phyloP scores from a whole-genome alignment of 1,140 invertebrate genomes.

The Ditylenchus dipsaci region DNA sequence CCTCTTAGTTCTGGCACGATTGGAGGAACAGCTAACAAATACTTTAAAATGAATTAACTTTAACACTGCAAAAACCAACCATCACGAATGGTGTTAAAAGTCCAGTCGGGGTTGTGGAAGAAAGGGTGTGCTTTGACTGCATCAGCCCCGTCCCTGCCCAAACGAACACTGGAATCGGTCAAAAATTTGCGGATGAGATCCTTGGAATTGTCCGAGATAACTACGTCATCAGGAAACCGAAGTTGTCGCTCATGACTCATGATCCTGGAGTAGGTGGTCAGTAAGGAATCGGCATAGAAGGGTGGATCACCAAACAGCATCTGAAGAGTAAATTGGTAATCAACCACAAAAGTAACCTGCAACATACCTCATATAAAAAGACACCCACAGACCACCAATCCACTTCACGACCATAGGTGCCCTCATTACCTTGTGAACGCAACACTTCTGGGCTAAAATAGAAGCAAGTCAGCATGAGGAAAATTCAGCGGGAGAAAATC shows the following conservation, averaged over 20 bases:
- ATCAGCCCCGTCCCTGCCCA: constrained; percentile 86
- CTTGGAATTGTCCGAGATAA: constrained; percentile 85
- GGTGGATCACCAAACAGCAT: constrained; percentile 97
- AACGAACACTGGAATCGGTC: constrained; percentile 74
- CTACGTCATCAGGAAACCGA: constrained; percentile 81
- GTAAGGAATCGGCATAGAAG: constrained; percentile 94
- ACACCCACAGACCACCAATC: constrained; percentile 99
- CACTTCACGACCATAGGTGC: constrained; percentile 80
- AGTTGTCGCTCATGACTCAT: constrained; percentile 94
- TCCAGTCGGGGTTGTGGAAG: constrained; percentile 95
- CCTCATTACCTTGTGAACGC: constrained; percentile 91
- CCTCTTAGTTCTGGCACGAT: constrained; percentile 88
- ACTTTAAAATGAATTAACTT: background rate
- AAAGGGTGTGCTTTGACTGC: constrained; percentile 92
- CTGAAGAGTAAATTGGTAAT: constrained; percentile 38
- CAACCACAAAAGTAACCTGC: too few relatives aligned
- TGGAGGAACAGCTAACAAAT: constrained; percentile 73
- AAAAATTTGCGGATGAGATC: constrained; percentile 86
- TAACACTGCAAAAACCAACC: constrained; percentile 61
- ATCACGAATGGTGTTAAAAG: constrained; percentile 87
- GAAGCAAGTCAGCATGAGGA: background rate
- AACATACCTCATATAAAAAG: constrained; percentile 77
- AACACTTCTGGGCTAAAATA: constrained; percentile 83
- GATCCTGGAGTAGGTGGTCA: constrained; percentile 80
- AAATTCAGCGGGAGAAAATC: too few relatives aligned